Conservation (phyloP, 2,113 vertebrate genomes). For the Calyptommatus sinebrachiatus region DNA sequence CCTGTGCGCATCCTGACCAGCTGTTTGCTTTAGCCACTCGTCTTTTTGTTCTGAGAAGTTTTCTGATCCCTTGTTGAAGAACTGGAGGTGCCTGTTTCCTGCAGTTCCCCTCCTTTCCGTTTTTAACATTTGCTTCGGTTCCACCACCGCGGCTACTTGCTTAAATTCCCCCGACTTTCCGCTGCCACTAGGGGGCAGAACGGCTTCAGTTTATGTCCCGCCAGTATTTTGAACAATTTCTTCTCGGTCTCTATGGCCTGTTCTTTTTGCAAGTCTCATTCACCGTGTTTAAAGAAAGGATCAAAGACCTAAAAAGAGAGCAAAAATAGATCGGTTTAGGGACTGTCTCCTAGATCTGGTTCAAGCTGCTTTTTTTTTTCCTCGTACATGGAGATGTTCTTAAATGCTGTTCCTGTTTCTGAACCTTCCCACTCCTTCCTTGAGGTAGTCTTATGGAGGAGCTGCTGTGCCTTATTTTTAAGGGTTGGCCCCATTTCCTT, state of each 20-base stretch:
- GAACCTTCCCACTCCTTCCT: neutral
- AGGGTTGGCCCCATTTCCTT: neutral
- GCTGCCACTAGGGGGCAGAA: slow-evolving; percentile 5
- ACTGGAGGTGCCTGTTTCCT: no score
- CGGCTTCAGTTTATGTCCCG: neutral
- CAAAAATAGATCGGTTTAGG: no score
- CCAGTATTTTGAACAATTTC: neutral
- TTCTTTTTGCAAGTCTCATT: neutral
- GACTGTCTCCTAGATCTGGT: neutral
- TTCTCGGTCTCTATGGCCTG: neutral
- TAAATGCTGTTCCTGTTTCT: no score
- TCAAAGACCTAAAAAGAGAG: no score
- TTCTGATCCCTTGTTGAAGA: no score
- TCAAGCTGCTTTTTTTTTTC: neutral
- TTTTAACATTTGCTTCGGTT: no score
- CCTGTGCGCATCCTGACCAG: neutral
- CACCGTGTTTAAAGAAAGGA: no score
- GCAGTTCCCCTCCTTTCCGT: no score
- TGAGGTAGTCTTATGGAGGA: neutral
- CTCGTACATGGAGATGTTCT: neutral
- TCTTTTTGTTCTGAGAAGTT: neutral
- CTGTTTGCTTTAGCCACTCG: no score
- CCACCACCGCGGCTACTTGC: neutral
- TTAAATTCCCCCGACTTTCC: neutral
- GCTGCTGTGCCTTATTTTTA: slow-evolving; percentile 6